Percentiles rank a stretch among this genome's conserved stretches.
These are phyloP conservation scores for Synanceia verrucosa DNA, from an alignment of 2,797 vertebrate species.

Conservation along the genomic window DNA sequence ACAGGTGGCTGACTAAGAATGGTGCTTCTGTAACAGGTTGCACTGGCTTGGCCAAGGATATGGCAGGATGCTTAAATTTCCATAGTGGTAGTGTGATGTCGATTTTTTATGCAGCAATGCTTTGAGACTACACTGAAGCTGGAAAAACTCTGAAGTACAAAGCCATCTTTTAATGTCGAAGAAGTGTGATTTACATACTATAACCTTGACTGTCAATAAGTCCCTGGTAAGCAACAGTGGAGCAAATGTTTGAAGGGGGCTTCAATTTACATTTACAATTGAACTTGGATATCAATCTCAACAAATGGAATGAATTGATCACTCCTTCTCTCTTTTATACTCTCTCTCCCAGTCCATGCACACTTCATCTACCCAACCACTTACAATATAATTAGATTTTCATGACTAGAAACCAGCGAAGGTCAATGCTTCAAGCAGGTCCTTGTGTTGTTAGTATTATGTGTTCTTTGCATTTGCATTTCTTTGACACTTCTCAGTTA, in stretches of 20 bases:
- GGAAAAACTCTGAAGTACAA: background rate
- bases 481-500: fast-evolving
- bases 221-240: background rate
- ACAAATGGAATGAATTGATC: constrained; percentile 1
- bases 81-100: constrained; percentile 14
- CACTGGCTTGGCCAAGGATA: constrained; percentile 26
- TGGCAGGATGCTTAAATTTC: constrained; percentile 32
- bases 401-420: background rate
- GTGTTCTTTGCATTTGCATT: background rate
- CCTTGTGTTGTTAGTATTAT: background rate
- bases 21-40: constrained; percentile 52
- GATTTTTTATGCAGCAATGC: constrained; percentile 10
- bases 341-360: background rate
- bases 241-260: background rate
- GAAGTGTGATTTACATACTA: constrained; percentile 3
- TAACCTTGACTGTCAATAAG: constrained; percentile 11
- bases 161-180: background rate
- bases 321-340: background rate
- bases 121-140: constrained; percentile 7
- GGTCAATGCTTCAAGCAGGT: background rate
- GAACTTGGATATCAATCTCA: background rate
- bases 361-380: background rate
- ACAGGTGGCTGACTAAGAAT: constrained; percentile 61
- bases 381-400: background rate
- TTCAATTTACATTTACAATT: constrained; percentile 14